Evolutionary conservation across 2,797 vertebrate genomes (phyloP).

Genomic region (Agapornis canus): DNA sequence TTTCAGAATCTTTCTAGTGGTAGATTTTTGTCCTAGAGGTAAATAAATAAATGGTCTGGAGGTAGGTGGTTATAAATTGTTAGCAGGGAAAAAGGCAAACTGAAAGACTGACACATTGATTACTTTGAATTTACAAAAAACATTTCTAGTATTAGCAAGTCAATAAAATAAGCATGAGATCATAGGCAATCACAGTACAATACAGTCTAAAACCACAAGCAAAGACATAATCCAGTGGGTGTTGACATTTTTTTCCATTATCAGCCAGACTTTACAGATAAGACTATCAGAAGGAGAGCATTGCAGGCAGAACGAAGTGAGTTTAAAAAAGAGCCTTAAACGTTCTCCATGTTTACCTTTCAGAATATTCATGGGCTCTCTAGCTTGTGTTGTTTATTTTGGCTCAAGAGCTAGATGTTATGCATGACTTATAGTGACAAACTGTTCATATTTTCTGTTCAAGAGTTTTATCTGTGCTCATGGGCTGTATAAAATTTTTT

Average conservation of each 20-base stretch:
- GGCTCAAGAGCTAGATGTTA: not conserved
- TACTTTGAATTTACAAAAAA: conserved; percentile 6
- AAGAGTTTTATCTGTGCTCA: not conserved
- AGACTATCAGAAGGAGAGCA: not conserved
- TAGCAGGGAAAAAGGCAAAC: not conserved
- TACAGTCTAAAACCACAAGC: conserved; percentile 7
- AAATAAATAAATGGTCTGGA: not conserved
- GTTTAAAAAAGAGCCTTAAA: not conserved
- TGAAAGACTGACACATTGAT: not conserved
- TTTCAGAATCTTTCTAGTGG: not conserved
- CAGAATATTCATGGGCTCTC: not conserved
- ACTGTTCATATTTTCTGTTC: not conserved
- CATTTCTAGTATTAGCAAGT: not conserved
- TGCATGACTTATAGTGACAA: not conserved
- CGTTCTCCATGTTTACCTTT: not conserved
- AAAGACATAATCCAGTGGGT: not conserved
- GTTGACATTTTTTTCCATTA: conserved; percentile 25
- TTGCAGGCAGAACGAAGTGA: not conserved
- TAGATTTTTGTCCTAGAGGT: not conserved
- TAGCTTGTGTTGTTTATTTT: conserved; percentile 17
- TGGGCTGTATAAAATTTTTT: not conserved
- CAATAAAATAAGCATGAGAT: conserved; percentile 28
- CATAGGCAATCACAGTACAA: not conserved
- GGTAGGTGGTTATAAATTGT: not conserved
- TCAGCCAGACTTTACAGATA: not conserved